Conservation (phyloP, 2,113 vertebrate genomes). For the Enhydra lutris region DNA sequence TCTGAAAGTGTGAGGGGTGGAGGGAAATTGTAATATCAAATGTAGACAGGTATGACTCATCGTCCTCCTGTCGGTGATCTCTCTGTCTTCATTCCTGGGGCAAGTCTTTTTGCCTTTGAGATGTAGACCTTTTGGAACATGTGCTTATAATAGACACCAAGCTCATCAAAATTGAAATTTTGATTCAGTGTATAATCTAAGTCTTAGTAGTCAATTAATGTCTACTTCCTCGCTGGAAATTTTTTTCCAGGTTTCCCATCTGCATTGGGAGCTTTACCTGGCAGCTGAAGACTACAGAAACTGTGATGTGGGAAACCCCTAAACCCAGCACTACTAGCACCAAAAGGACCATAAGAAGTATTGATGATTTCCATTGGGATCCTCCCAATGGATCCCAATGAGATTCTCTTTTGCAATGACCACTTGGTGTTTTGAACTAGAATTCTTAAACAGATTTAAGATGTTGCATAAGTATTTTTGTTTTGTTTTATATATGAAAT, state of each 20-base stretch:
- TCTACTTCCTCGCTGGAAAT: not conserved
- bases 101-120: not conserved
- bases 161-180: not conserved
- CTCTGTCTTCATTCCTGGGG: not conserved
- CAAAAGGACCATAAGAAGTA: not conserved
- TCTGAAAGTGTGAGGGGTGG: not conserved
- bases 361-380: not conserved
- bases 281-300: not conserved
- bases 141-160: not conserved
- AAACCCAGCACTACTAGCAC: not conserved
- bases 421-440: not conserved
- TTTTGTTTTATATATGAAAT: not conserved
- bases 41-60: not conserved
- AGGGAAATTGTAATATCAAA: too few relatives aligned
- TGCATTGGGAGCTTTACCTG: not conserved
- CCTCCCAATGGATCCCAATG: too few relatives aligned
- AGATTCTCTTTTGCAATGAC: not conserved
- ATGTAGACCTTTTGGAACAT: not conserved
- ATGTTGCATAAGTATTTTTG: not conserved
- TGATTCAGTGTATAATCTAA: not conserved
- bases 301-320: not conserved
- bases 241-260: not conserved
- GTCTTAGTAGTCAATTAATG: not conserved
- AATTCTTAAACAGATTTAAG: not conserved
- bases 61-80: not conserved